Evolutionary conservation across 2,888 invertebrate genomes (phyloP), one percentile per base, ranked within the genome.

Genomic region (Catocala sponsa): DNA sequence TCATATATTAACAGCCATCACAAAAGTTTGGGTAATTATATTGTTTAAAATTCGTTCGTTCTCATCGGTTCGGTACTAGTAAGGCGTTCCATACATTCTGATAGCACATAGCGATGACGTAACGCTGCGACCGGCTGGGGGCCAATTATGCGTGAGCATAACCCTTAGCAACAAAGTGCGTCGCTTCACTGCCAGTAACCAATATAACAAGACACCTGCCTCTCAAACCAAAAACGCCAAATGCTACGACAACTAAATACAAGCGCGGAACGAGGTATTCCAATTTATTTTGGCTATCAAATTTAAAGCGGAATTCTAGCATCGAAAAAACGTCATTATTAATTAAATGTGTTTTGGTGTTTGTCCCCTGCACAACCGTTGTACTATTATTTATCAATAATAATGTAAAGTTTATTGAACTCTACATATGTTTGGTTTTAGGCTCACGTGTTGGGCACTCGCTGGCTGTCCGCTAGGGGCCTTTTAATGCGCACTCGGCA

Each of bases 151-250:
- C 86, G 87, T 87, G 83, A 81, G 81, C 80, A 74, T 63, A 74
- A 84, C 84, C 83, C 91, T 76, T 91, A 85, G 91, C 87, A 91
- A 92, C 91, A 87, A 65, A 88, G 84, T 91, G 89, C 91, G 90
- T 86, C 80, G 80, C 64, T 77, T 77, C 66, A 66, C 52, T 50
- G 55, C 11, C 11, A 13, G 0, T 50, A 42, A 65, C 83, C 77
- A 80, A 10, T 47, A 57, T 53, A 69, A 57, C 42, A 42, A 43
- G 73, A 71, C 68, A 60, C 68, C 58, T 47, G 15, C 53, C 33
- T 65, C 51, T 50, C 57, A 35, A 63, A 38, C 64, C 48, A 42
- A 54, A 57, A 49, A 41, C 12, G 52, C 53, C 53, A 46, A 59
- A 55, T 38, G 0, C 51, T 42, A 51, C 32, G 6, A 51, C 6